phyloP scores from a whole-genome alignment of 2,797 vertebrate species.

The Clarias fuscus region DNA sequence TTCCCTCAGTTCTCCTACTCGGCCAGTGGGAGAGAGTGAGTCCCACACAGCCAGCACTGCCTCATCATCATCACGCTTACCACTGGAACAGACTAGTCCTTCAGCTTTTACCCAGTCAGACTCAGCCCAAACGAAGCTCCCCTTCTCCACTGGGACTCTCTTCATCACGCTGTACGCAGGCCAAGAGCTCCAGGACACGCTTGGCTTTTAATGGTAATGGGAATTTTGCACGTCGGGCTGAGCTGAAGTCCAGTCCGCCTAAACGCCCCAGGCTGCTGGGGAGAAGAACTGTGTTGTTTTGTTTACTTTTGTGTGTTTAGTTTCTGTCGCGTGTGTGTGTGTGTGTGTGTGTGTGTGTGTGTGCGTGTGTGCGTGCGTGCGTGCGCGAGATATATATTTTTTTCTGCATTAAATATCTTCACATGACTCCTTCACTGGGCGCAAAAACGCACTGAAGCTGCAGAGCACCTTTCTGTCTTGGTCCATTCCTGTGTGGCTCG shows the following conservation, averaged over 20 bases:
- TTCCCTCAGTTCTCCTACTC: slow-evolving; percentile 99
- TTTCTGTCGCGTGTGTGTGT: slow-evolving; percentile 5
- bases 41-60: slow-evolving; percentile 64
- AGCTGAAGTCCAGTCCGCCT: slow-evolving; percentile 73
- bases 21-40: slow-evolving; percentile 94
- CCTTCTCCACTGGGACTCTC: slow-evolving; percentile 52
- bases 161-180: slow-evolving; percentile 51
- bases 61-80: slow-evolving; percentile 74
- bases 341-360: not conserved
- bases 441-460: slow-evolving; percentile 42
- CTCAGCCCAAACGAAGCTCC: slow-evolving; percentile 43
- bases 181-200: slow-evolving; percentile 52
- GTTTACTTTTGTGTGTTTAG: slow-evolving; percentile 41
- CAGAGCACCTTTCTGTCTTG: slow-evolving; percentile 43
- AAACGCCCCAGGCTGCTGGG: slow-evolving; percentile 63
- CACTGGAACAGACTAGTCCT: slow-evolving; percentile 76
- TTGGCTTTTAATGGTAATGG: slow-evolving; percentile 58
- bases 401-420: slow-evolving; percentile 39
- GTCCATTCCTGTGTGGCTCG: slow-evolving; percentile 53
- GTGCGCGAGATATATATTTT: not conserved
- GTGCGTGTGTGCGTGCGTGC: not conserved
- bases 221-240: slow-evolving; percentile 58
- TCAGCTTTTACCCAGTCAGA: slow-evolving; percentile 65
- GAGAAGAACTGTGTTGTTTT: slow-evolving; percentile 62
- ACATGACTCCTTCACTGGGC: slow-evolving; percentile 45